Evolutionary conservation across 1,140 invertebrate genomes (phyloP), one percentile per base, ranked within the genome.

Genomic region (Drosophila miranda): DNA sequence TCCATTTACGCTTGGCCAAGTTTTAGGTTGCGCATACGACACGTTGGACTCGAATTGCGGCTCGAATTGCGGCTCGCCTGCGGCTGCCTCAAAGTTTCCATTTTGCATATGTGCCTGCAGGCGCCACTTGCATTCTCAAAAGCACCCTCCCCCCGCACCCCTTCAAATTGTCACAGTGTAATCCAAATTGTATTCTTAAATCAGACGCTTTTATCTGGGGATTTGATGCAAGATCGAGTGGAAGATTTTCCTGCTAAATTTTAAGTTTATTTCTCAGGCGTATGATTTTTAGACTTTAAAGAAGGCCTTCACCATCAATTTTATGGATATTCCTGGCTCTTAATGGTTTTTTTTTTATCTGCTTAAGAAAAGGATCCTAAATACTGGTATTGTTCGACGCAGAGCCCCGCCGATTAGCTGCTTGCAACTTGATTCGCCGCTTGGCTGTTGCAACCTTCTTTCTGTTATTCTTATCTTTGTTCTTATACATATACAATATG

Each of bases 1-100:
- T 84, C 73, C 81, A 84, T 84, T 84, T 84, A 77, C 80, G 80
- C 68, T 66, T 80, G 80, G 80, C 81, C 72, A 84, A 84, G 81
- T 86, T 84, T 66, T 77, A 44, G 77, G 74, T 86, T 86, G 77
- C 81, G 77, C 78, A 84, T 77, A 84, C 81, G 81, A 86, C 81
- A 77, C 82, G 77, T 78, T 74, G 61, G 60, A 59, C 70, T 74
- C 38, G 38, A 34, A 56, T 64, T 64, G 62, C 41, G 72, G 71
- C 49, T 54, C n/a, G n/a, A n/a, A n/a, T n/a, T n/a, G n/a, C n/a
- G n/a, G n/a, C n/a, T n/a, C n/a, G n/a, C n/a, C n/a, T n/a, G 62
- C 41, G 72, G 71, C 49, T 54, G 44, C 21, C 58, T 69, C 67
- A 69, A 68, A 53, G 75, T 84, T 86, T 66, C 68, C 81, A 86